Percentiles rank a stretch among this genome's conserved stretches.
Conservation (phyloP, 1,140 invertebrate genomes). For the Druon quercuslanigerum region DNA sequence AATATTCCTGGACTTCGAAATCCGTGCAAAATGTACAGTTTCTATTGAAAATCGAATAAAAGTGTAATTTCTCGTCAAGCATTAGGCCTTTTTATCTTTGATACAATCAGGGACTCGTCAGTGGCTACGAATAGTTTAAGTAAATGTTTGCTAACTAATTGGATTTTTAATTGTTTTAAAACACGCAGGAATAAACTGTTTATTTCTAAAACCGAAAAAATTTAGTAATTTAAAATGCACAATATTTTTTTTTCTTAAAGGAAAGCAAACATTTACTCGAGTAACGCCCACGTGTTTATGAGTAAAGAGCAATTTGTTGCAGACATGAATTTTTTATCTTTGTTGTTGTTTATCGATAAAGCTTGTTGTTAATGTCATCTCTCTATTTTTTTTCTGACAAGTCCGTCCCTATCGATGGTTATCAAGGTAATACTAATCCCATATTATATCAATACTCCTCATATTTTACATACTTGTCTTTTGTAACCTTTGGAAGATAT, state of each 20-base stretch:
- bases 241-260: neutral
- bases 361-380: conserved; percentile 76
- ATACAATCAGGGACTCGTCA: conserved; percentile 6
- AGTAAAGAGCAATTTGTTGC: conserved; percentile 44
- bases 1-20: too few species aligned
- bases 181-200: neutral
- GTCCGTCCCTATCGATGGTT: conserved; percentile 76
- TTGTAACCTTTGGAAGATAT: conserved; percentile 66
- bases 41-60: neutral
- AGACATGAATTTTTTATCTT: conserved; percentile 68
- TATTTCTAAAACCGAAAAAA: neutral
- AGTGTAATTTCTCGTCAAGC: neutral
- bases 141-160: conserved; percentile 28
- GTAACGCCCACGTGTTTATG: neutral
- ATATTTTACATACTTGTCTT: conserved; percentile 70
- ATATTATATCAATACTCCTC: conserved; percentile 76
- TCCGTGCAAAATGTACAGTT: neutral
- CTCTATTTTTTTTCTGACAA: conserved; percentile 76
- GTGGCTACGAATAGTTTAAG: neutral
- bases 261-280: conserved; percentile 61
- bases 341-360: conserved; percentile 72
- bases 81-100: neutral
- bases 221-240: neutral
- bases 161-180: neutral
- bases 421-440: conserved; percentile 76